Percentiles rank a stretch among this genome's conserved stretches.
These are phyloP conservation scores for Chelonus formosanus DNA, from an alignment of 2,888 invertebrate species.

Conservation along the genomic window DNA sequence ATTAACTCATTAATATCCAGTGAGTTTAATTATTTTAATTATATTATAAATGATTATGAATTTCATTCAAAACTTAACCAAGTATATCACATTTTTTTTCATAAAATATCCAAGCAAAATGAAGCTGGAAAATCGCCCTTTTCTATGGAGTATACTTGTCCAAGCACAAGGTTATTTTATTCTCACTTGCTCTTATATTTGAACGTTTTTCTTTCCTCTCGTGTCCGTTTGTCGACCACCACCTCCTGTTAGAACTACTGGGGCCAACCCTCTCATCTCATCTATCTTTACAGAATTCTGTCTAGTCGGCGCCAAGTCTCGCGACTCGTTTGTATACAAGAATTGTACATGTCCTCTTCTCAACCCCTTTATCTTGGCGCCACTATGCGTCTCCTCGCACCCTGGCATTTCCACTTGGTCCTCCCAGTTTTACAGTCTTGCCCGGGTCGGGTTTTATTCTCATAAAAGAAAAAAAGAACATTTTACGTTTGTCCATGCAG, in stretches of 20 bases:
- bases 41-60: no score
- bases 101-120: no score
- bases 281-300: conserved; percentile 41
- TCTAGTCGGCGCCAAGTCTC: conserved; percentile 44
- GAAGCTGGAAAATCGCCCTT: no score
- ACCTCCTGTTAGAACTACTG: conserved; percentile 31
- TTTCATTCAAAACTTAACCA: no score
- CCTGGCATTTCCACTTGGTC: neutral
- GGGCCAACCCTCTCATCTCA: conserved; percentile 32
- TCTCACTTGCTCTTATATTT: no score
- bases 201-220: conserved; percentile 6
- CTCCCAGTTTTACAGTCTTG: no score
- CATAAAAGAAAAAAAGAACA: conserved; percentile 23
- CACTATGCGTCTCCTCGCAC: conserved; percentile 20
- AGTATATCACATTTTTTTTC: no score
- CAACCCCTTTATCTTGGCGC: conserved; percentile 20
- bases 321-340: conserved; percentile 42
- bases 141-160: no score
- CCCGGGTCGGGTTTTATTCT: conserved; percentile 13
- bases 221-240: conserved; percentile 28
- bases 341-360: conserved; percentile 27
- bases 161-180: no score
- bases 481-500: conserved; percentile 4
- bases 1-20: no score
- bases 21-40: no score